Conservation (phyloP, 1,140 invertebrate genomes). For the Zaprionus gabonicus region DNA sequence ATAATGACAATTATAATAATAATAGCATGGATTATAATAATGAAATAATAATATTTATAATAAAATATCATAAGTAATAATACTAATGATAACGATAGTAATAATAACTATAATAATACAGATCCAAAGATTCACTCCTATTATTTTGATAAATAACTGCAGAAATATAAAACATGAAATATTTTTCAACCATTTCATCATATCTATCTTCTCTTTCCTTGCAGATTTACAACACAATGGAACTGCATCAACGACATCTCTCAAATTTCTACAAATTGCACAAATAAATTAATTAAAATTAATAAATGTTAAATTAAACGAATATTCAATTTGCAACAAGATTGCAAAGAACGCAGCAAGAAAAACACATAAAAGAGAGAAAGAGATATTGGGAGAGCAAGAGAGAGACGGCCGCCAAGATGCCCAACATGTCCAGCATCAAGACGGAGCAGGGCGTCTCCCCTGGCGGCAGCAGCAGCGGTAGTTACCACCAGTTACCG, state of each 20-base stretch:
- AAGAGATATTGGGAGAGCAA: not conserved
- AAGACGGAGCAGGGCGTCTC: slow-evolving; percentile 72
- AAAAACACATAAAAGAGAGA: not conserved
- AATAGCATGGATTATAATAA: not conserved
- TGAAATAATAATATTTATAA: too few relatives aligned
- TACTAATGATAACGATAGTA: too few relatives aligned
- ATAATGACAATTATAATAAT: not conserved
- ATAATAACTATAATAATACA: too few relatives aligned
- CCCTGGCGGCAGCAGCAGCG: slow-evolving; percentile 38
- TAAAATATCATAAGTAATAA: too few relatives aligned
- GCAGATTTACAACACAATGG: slow-evolving; percentile 73
- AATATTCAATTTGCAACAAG: not conserved
- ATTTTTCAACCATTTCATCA: too few relatives aligned
- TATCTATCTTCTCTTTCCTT: slow-evolving; percentile 10
- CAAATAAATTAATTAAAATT: slow-evolving; percentile 31
- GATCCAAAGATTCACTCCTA: too few relatives aligned
- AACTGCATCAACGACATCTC: slow-evolving; percentile 82
- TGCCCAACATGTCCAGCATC: slow-evolving; percentile 78
- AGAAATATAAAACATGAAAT: too few relatives aligned
- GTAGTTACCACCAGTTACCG: slow-evolving; percentile 68
- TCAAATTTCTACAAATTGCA: slow-evolving; percentile 83
- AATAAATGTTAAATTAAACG: slow-evolving; percentile 4
- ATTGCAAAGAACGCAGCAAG: not conserved
- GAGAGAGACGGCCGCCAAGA: slow-evolving; percentile 12
- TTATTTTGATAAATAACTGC: too few relatives aligned